Conservation (phyloP, 2,113 vertebrate genomes). For the Dromiciops gliroides region DNA sequence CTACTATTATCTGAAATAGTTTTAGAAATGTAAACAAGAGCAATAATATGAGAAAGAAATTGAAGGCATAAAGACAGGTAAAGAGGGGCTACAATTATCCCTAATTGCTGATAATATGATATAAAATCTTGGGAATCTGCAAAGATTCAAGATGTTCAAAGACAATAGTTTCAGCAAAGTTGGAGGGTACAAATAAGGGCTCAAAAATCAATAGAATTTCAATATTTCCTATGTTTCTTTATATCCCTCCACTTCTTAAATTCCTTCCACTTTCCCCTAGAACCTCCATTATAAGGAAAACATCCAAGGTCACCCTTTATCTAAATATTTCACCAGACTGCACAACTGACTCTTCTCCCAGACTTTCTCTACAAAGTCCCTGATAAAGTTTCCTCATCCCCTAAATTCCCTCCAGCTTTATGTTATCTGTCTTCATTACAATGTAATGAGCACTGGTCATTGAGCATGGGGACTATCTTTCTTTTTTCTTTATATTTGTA, state of each 20-base stretch:
- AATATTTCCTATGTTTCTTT: not conserved
- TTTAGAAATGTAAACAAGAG: no score
- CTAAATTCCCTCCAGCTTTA: not conserved
- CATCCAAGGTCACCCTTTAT: not conserved
- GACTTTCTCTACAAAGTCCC: not conserved
- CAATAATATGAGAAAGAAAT: no score
- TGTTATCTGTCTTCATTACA: not conserved
- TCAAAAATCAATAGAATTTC: not conserved
- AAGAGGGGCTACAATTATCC: no score
- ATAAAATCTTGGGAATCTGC: no score
- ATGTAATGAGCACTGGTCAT: not conserved
- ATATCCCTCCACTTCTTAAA: not conserved
- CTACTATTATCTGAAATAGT: no score
- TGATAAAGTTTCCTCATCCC: not conserved
- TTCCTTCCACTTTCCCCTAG: not conserved
- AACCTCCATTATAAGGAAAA: not conserved
- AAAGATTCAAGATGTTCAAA: no score
- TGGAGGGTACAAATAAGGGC: not conserved
- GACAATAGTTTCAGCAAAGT: no score
- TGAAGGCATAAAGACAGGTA: no score
- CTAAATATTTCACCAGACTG: not conserved
- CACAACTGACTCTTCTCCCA: not conserved
- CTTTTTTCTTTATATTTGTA: slow-evolving; percentile 11
- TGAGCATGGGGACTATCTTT: not conserved
- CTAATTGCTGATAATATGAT: no score